Evolutionary conservation across 2,113 vertebrate species (phyloP).

Genomic region (Myrmecophaga tridactyla): DNA sequence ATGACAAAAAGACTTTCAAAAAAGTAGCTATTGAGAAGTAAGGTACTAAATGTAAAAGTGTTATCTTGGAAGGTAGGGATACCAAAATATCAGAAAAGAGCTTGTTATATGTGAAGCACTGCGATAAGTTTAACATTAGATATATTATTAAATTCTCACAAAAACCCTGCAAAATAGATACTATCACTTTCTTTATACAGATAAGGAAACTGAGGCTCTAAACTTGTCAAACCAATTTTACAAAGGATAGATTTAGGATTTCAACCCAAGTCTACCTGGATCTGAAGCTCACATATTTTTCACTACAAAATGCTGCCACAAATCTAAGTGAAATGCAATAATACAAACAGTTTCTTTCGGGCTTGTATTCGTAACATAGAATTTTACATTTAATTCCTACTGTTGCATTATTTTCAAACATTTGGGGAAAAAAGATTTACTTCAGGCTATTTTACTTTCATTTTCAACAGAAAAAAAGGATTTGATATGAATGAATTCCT

Average conservation of each 20-base stretch:
- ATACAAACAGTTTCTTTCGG: not conserved
- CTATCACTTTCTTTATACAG: not conserved
- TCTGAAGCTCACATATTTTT: not conserved
- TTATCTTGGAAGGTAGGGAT: not conserved
- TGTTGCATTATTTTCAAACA: conserved; percentile 47
- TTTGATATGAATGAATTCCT: not conserved
- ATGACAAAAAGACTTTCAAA: not conserved
- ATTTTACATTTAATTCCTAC: conserved; percentile 31
- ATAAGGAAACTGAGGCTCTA: not conserved
- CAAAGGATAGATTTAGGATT: not conserved
- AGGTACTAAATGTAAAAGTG: not conserved
- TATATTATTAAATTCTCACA: conserved; percentile 21
- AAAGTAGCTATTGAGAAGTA: not conserved
- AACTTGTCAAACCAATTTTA: not conserved
- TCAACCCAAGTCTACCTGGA: not conserved
- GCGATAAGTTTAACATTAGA: not conserved
- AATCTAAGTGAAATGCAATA: not conserved
- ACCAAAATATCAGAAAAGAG: not conserved
- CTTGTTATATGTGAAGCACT: not conserved
- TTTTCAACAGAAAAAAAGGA: conserved; percentile 42
- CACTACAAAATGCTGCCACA: not conserved
- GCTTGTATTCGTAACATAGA: conserved; percentile 14
- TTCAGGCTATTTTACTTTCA: not conserved
- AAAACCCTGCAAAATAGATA: not conserved
- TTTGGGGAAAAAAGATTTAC: not conserved